Conservation (phyloP, 2,888 invertebrate species). For the Anagyrus pseudococci region DNA sequence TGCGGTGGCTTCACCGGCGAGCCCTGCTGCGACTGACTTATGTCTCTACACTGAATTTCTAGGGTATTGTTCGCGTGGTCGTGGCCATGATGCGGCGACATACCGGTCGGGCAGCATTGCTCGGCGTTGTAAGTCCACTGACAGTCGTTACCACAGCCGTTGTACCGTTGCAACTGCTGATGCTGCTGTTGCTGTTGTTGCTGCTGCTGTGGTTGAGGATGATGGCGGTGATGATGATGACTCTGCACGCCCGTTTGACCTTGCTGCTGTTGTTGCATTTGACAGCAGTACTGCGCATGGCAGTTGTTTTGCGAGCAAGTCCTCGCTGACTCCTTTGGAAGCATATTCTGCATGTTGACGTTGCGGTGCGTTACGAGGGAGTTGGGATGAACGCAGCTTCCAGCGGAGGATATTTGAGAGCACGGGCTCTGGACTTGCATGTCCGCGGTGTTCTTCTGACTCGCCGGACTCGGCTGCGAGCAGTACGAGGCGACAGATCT, state of each 20-base stretch:
- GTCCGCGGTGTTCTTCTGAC: slow-evolving; percentile 36
- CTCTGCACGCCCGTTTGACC: slow-evolving; percentile 46
- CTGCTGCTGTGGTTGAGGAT: slow-evolving; percentile 45
- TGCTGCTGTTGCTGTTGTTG: slow-evolving; percentile 46
- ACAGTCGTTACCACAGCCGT: slow-evolving; percentile 49
- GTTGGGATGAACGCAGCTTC: slow-evolving; percentile 40
- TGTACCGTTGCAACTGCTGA: slow-evolving; percentile 46
- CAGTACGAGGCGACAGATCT: slow-evolving; percentile 36
- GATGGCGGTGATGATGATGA: slow-evolving; percentile 40
- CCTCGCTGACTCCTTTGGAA: slow-evolving; percentile 35
- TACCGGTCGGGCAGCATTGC: slow-evolving; percentile 56
- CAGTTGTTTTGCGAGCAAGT: slow-evolving; percentile 43
- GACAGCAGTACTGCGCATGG: slow-evolving; percentile 43
- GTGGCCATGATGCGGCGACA: slow-evolving; percentile 37
- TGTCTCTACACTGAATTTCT: slow-evolving; percentile 75
- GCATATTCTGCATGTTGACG: slow-evolving; percentile 13
- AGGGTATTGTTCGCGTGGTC: slow-evolving; percentile 62
- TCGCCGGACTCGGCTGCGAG: slow-evolving; percentile 38
- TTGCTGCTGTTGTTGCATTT: slow-evolving; percentile 43
- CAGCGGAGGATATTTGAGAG: slow-evolving; percentile 28
- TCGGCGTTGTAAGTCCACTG: slow-evolving; percentile 67
- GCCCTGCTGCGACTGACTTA: slow-evolving; percentile 68
- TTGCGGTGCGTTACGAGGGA: no score
- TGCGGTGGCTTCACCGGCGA: slow-evolving; percentile 60
- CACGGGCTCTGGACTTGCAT: slow-evolving; percentile 39